Conservation (phyloP, 2,888 invertebrate species). For the Lingula anatina region DNA sequence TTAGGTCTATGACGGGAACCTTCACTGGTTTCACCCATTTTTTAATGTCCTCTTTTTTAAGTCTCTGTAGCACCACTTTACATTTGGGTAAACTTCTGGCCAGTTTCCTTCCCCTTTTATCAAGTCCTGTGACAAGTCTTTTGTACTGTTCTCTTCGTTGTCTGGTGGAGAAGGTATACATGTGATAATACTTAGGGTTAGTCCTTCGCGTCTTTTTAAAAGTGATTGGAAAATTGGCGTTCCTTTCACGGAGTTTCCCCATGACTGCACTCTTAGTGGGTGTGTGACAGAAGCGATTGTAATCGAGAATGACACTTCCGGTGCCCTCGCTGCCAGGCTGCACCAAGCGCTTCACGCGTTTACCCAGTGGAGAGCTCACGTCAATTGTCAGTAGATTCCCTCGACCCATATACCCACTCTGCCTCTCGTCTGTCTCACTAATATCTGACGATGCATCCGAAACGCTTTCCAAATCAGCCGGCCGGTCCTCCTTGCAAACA, state of each 20-base stretch:
- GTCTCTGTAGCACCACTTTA: slow-evolving; percentile 14
- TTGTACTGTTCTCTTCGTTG: slow-evolving; percentile 17
- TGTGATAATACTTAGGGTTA: slow-evolving; percentile 18
- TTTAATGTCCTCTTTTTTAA: slow-evolving; percentile 17
- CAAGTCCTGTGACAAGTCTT: slow-evolving; percentile 17
- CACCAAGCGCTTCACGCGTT: slow-evolving; percentile 26
- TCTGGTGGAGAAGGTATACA: slow-evolving; percentile 23
- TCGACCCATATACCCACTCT: slow-evolving; percentile 7
- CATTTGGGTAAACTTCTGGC: slow-evolving; percentile 13
- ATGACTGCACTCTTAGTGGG: slow-evolving; percentile 12
- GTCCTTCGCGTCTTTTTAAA: slow-evolving; percentile 21
- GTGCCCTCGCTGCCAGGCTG: slow-evolving; percentile 20
- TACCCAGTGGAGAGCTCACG: slow-evolving; percentile 24
- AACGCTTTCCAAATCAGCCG: too few relatives aligned
- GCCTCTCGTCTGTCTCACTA: too few relatives aligned
- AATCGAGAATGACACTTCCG: slow-evolving; percentile 16
- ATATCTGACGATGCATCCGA: too few relatives aligned
- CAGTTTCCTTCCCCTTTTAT: slow-evolving; percentile 12
- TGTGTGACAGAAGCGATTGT: slow-evolving; percentile 20
- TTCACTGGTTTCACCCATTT: too few relatives aligned
- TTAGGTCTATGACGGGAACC: too few relatives aligned
- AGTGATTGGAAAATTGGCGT: slow-evolving; percentile 20
- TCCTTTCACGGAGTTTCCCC: slow-evolving; percentile 22
- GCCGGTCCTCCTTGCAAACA: too few relatives aligned
- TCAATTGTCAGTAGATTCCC: slow-evolving; percentile 17